Percentiles rank a stretch among this genome's conserved stretches.
Conservation (phyloP, 2,888 invertebrate genomes). For the Leucoma salicis region DNA sequence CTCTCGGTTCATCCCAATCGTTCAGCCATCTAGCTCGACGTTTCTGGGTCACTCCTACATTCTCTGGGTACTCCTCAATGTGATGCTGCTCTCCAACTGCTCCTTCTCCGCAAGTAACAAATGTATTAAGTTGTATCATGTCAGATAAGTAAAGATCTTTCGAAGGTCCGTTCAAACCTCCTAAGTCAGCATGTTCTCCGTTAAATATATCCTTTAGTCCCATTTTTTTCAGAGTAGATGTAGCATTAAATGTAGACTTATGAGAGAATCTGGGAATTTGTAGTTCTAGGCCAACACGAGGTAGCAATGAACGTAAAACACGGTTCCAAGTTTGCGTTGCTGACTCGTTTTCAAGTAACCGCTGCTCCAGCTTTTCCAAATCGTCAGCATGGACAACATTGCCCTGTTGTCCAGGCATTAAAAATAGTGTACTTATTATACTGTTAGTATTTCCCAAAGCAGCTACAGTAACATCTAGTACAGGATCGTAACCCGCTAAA, state of each 20-base stretch:
- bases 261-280: slow-evolving; percentile 93
- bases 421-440: slow-evolving; percentile 88
- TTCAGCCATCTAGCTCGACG: slow-evolving; percentile 72
- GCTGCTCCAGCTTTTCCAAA: slow-evolving; percentile 87
- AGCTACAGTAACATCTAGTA: slow-evolving; percentile 91
- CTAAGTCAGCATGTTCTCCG: slow-evolving; percentile 88
- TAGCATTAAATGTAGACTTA: slow-evolving; percentile 90
- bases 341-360: slow-evolving; percentile 85
- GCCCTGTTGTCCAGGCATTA: slow-evolving; percentile 94
- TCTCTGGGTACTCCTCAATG: slow-evolving; percentile 90
- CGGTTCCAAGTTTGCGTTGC: slow-evolving; percentile 88
- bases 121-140: slow-evolving; percentile 91
- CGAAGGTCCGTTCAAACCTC: slow-evolving; percentile 90
- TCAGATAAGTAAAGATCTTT: slow-evolving; percentile 92
- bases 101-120: slow-evolving; percentile 91
- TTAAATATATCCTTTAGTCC: slow-evolving; percentile 91
- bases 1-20: slow-evolving; percentile 81
- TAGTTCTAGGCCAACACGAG: slow-evolving; percentile 89
- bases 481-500: slow-evolving; percentile 92
- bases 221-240: slow-evolving; percentile 89
- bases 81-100: slow-evolving; percentile 88
- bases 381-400: slow-evolving; percentile 90
- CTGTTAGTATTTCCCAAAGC: slow-evolving; percentile 88
- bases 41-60: slow-evolving; percentile 65
- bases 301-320: slow-evolving; percentile 87